These are phyloP conservation scores for Lithobates sylvaticus DNA, from an alignment of 2,797 vertebrate genomes.

Conservation along the genomic window DNA sequence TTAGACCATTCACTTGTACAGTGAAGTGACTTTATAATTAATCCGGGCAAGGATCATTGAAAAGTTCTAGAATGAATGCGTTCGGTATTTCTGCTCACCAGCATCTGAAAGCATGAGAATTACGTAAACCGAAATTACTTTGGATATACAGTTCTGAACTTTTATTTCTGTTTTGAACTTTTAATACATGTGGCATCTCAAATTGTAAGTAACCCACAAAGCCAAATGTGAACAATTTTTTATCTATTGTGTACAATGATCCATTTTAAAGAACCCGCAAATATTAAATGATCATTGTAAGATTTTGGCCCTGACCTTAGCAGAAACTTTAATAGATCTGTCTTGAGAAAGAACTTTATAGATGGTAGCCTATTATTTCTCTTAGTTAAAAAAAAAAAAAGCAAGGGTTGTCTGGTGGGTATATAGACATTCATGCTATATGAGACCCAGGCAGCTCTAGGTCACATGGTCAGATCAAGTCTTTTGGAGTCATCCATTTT, in stretches of 20 bases:
- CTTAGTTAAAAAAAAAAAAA: no score
- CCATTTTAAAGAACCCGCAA: not conserved
- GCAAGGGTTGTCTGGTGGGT: no score
- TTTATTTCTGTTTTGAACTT: not conserved
- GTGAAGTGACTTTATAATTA: conserved; percentile 27
- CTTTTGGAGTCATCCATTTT: no score
- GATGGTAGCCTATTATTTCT: not conserved
- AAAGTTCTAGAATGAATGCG: conserved; percentile 4
- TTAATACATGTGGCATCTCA: not conserved
- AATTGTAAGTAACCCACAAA: not conserved
- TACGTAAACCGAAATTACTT: not conserved
- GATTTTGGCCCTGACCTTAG: not conserved
- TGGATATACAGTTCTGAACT: not conserved
- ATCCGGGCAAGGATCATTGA: conserved; percentile 14
- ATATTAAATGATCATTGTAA: not conserved
- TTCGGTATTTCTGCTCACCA: not conserved
- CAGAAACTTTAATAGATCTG: not conserved
- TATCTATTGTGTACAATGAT: not conserved
- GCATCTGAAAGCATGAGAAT: not conserved
- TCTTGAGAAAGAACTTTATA: not conserved
- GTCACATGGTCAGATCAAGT: no score
- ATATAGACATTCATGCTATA: no score
- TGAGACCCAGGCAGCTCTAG: no score
- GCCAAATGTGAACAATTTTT: not conserved
- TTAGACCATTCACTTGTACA: conserved; percentile 30